These are phyloP conservation scores for Neoscelio sp. DNA, from an alignment of 2,888 invertebrate genomes.

Conservation along the genomic window DNA sequence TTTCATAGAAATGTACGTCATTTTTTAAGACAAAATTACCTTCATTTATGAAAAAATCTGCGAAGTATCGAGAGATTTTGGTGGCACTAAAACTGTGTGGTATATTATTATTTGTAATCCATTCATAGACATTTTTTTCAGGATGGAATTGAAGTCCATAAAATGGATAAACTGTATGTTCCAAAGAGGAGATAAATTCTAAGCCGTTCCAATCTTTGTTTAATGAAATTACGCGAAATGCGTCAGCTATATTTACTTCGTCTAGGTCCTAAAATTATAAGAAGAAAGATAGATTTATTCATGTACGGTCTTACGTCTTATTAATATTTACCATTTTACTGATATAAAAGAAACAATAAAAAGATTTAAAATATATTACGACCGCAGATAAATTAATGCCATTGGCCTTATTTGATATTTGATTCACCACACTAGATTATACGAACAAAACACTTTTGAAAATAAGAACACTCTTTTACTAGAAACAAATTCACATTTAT, in stretches of 20 bases:
- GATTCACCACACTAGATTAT: too few species aligned
- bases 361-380: too few species aligned
- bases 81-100: slow-evolving; percentile 88
- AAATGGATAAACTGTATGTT: slow-evolving; percentile 89
- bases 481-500: too few species aligned
- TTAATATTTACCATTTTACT: too few species aligned
- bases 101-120: slow-evolving; percentile 85
- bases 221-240: slow-evolving; percentile 89
- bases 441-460: too few species aligned
- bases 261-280: slow-evolving; percentile 85
- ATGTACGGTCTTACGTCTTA: too few species aligned
- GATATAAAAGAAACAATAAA: too few species aligned
- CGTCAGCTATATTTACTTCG: slow-evolving; percentile 84
- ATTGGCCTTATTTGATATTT: too few species aligned
- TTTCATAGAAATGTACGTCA: background rate
- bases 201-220: slow-evolving; percentile 87
- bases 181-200: slow-evolving; percentile 91
- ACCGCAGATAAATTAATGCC: too few species aligned
- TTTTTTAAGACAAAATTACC: slow-evolving; percentile 78
- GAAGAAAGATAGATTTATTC: too few species aligned
- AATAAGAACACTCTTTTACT: too few species aligned
- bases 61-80: slow-evolving; percentile 89
- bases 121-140: slow-evolving; percentile 93
- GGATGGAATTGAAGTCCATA: slow-evolving; percentile 96
- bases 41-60: slow-evolving; percentile 92